Percentiles rank a stretch among this genome's conserved stretches.
Conservation (phyloP, 2,888 invertebrate genomes). For the Polydrusus pterygomalis region DNA sequence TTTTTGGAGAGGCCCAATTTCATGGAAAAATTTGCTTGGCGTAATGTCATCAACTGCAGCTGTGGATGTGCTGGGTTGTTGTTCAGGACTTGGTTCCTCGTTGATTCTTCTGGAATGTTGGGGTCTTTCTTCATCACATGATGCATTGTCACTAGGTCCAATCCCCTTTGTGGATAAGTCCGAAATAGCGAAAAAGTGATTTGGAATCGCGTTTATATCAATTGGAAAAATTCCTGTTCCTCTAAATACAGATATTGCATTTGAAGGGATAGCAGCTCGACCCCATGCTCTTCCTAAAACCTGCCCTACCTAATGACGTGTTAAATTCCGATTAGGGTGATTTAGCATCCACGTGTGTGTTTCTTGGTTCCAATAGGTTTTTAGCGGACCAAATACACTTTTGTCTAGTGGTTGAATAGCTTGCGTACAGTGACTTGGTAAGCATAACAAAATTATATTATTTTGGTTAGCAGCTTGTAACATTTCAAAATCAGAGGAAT, state of each 20-base stretch:
- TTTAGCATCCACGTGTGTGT: conserved; percentile 30
- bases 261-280: conserved; percentile 37
- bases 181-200: conserved; percentile 43
- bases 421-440: conserved; percentile 62
- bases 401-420: conserved; percentile 62
- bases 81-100: background rate
- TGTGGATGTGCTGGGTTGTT: conserved; percentile 24
- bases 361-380: conserved; percentile 36
- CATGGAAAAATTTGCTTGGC: conserved; percentile 36
- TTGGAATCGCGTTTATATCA: conserved; percentile 30
- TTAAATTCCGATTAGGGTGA: conserved; percentile 42
- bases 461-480: conserved; percentile 55
- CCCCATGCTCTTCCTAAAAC: conserved; percentile 48
- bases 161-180: conserved; percentile 5
- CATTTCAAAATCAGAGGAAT: conserved; percentile 53
- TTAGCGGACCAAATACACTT: conserved; percentile 26
- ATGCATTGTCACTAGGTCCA: background rate
- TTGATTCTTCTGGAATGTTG: conserved; percentile 1
- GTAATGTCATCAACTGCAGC: background rate
- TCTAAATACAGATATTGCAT: conserved; percentile 46
- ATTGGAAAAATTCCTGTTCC: conserved; percentile 50
- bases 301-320: conserved; percentile 35
- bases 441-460: conserved; percentile 60
- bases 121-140: conserved; percentile 1
- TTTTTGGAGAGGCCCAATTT: conserved; percentile 29